Percentiles rank a stretch among this genome's conserved stretches.
These are phyloP conservation scores for Oeneis ivallda DNA, from an alignment of 2,888 invertebrate species.

Conservation along the genomic window DNA sequence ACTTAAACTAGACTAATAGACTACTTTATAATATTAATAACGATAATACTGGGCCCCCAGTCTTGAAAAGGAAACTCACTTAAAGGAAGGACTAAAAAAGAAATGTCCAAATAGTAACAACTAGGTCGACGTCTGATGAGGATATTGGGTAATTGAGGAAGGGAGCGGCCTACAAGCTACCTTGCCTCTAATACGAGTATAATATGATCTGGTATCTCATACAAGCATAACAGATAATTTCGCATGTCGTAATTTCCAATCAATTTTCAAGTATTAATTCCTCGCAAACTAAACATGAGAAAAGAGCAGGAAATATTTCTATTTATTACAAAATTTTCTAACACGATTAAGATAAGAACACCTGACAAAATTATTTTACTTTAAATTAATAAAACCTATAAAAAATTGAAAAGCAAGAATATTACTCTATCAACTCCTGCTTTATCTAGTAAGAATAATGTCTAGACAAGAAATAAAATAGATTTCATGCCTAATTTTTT, in stretches of 20 bases:
- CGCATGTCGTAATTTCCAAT: slow-evolving; percentile 24
- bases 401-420: no score
- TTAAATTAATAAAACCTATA: no score
- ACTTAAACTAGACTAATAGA: no score
- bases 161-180: slow-evolving; percentile 57
- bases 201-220: slow-evolving; percentile 2
- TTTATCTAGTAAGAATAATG: no score
- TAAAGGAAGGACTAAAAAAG: slow-evolving; percentile 22
- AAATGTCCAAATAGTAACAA: slow-evolving; percentile 37
- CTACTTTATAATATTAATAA: no score
- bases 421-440: no score
- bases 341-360: neutral
- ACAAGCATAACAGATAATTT: neutral
- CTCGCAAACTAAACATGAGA: slow-evolving; percentile 4
- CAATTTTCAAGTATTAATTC: slow-evolving; percentile 21
- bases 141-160: slow-evolving; percentile 77
- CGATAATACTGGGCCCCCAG: no score
- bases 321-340: slow-evolving; percentile 4
- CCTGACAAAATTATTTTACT: no score
- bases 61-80: neutral
- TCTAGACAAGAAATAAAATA: no score
- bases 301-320: slow-evolving; percentile 7
- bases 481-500: neutral
- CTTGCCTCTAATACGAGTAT: slow-evolving; percentile 27
- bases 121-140: slow-evolving; percentile 64